Evolutionary conservation across 2,888 invertebrate genomes (phyloP).

Genomic region (Cataglyphis albicans): DNA sequence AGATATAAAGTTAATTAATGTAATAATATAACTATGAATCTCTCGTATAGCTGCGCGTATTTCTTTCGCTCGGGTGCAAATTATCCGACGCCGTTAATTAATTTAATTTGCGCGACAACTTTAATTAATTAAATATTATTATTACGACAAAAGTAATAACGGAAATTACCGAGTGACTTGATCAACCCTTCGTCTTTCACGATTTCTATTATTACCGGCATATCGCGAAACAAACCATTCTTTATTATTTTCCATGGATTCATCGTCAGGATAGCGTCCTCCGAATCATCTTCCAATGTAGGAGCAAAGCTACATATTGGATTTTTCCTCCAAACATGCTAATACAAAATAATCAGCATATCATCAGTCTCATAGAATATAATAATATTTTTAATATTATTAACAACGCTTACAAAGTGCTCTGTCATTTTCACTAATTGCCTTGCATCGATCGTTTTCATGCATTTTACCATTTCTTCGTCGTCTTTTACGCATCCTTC

Average conservation of each 20-base stretch:
- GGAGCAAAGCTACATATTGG: constrained; percentile 77
- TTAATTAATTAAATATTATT: constrained; percentile 39
- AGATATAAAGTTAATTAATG: constrained; percentile 30
- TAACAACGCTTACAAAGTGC: constrained; percentile 61
- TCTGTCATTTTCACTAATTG: not conserved
- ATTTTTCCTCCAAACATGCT: constrained; percentile 64
- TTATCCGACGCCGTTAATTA: constrained; percentile 36
- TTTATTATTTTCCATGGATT: constrained; percentile 73
- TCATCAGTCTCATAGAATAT: not conserved
- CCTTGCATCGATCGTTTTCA: constrained; percentile 62
- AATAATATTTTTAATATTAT: not conserved
- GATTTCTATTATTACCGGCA: constrained; percentile 81
- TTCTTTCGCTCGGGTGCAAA: not conserved
- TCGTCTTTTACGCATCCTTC: constrained; percentile 37
- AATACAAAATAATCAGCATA: not conserved
- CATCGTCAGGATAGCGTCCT: constrained; percentile 79
- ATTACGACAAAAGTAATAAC: constrained; percentile 4
- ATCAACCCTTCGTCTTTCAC: constrained; percentile 77
- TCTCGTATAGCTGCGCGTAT: not conserved
- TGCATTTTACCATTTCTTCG: constrained; percentile 69
- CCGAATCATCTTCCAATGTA: constrained; percentile 78
- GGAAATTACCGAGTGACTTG: constrained; percentile 72
- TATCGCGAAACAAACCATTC: constrained; percentile 76
- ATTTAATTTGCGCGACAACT: constrained; percentile 30
- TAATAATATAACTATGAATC: constrained; percentile 11